A percentile compares a stretch with the other conserved stretches of the same genome.
Conservation (phyloP, 2,113 vertebrate species). For the Psittacara wagleri region DNA sequence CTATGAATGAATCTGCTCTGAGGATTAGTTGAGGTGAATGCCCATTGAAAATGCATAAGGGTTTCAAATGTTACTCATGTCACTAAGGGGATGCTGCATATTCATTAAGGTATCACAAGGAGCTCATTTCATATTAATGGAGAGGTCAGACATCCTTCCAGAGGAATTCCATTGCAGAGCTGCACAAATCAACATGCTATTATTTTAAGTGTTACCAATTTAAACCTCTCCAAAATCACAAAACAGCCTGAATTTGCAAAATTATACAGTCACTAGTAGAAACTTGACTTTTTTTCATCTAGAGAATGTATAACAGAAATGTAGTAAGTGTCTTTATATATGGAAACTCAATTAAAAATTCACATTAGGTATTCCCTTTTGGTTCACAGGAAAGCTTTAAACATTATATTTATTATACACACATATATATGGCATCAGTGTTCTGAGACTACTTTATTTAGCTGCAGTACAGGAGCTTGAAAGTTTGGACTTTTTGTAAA, state of each 20-base stretch:
- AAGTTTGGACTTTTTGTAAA: not conserved
- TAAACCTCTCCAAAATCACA: constrained; percentile 13
- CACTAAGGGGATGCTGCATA: constrained; percentile 62
- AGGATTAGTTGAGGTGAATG: constrained; percentile 57
- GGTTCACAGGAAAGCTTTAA: not conserved
- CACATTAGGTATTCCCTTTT: not conserved
- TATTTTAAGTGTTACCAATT: constrained; percentile 44
- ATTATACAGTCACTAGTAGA: not conserved
- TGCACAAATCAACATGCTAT: constrained; percentile 32
- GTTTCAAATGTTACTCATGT: constrained; percentile 65
- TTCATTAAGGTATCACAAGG: constrained; percentile 69
- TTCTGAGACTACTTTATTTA: not conserved
- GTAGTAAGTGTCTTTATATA: not conserved
- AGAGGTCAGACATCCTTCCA: constrained; percentile 60
- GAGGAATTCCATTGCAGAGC: constrained; percentile 53
- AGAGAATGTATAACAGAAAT: not conserved
- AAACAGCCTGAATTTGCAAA: constrained; percentile 14
- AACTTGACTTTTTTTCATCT: not conserved
- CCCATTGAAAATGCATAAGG: constrained; percentile 66
- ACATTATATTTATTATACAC: not conserved
- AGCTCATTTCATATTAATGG: constrained; percentile 67
- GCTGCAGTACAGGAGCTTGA: not conserved
- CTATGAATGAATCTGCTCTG: constrained; percentile 61
- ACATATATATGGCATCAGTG: not conserved
- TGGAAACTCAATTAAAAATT: not conserved